A percentile compares a stretch with the other conserved stretches of the same genome.
Evolutionary conservation across 2,113 vertebrate species (phyloP).

Genomic region (Diphyllodes magnificus): DNA sequence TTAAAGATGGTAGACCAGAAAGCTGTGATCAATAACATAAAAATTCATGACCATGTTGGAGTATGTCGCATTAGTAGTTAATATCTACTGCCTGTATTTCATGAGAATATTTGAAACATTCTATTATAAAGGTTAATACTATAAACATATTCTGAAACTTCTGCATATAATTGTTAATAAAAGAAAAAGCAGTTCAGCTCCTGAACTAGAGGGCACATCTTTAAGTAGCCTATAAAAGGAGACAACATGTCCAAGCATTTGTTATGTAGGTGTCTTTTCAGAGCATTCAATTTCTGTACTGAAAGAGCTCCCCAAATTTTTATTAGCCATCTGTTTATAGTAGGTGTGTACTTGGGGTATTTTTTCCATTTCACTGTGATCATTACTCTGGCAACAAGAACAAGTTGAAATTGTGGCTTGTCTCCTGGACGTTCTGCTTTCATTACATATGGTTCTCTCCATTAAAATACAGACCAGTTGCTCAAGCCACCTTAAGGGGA

Average conservation of each 20-base stretch:
- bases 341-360: not conserved
- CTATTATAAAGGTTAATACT: not conserved
- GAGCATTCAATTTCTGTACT: not conserved
- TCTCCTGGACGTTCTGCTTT: not conserved
- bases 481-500: not conserved
- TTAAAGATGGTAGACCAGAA: not conserved
- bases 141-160: not conserved
- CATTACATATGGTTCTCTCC: not conserved
- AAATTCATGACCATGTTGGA: not conserved
- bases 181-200: not conserved
- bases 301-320: constrained; percentile 34
- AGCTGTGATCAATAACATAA: not conserved
- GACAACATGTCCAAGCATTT: constrained; percentile 15
- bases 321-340: constrained; percentile 53
- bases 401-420: not conserved
- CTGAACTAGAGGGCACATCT: not conserved
- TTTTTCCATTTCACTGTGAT: not conserved
- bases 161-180: not conserved
- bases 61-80: not conserved
- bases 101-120: not conserved
- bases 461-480: not conserved
- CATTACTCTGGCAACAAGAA: constrained; percentile 11
- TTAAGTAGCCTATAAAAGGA: not conserved
- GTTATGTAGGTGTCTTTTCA: constrained; percentile 37
- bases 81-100: not conserved